Evolutionary conservation across 2,113 vertebrate genomes (phyloP), one percentile per base, ranked within the genome.

Genomic region (Morone chrysops): DNA sequence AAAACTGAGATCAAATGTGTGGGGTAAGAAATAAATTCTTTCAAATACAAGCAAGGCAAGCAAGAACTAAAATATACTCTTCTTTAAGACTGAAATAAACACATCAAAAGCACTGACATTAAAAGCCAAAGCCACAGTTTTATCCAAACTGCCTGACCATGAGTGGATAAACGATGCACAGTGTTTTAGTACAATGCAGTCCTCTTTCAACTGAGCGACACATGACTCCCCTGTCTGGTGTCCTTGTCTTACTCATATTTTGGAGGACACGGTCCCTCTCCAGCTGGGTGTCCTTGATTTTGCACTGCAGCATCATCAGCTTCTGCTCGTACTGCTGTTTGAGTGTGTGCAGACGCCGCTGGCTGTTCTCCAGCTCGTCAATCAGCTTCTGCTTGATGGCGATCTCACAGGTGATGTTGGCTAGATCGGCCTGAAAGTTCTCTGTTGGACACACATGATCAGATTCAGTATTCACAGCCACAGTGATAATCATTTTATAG

Each of bases 301-400:
- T 99, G 92, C 97, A 97, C 87, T 99, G 98, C 18, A 99, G 92
- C 96, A 97, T 97, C 97, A 99, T 97, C 36, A 99, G 94, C 81
- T 99, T 99, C 90, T 99, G 98, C 60, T 99, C 98, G 70, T 99
- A 99, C 41, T 99, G 98, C 91, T 94, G 97, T 79, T 99, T 99
- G 75, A 99, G 95, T 0, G 97, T 99, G 87, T 99, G 98, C 61
- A 99, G 90, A 5, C 98, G 96, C 78, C 97, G 94, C 92, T 99
- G 98, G 92, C 98, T 99, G 92, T 99, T 99, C 90, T 99, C 98
- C 48, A 99, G 94, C 84, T 99, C 98, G 76, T 99, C 98, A 43
- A 99, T 99, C 75, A 99, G 94, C 78, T 99, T 99, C 93, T 99
- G 98, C 92, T 99, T 99, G 91, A 99, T 99, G 80, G 97, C 98